Base-by-base conservation (phyloP, 64 coral and sea anemone genomes). In the Montipora cactus region DNA sequence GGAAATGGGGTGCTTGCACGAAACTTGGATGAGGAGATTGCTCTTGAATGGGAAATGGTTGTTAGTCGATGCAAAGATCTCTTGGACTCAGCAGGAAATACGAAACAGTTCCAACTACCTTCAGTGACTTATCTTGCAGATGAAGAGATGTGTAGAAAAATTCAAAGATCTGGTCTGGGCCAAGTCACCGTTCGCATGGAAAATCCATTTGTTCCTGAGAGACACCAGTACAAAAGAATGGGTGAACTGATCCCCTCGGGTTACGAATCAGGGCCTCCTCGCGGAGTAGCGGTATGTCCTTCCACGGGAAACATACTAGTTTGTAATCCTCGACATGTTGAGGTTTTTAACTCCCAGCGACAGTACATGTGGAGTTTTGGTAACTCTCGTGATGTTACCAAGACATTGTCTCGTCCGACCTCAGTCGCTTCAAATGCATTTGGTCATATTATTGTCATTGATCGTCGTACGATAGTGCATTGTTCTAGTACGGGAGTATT, bases 301-400 rank as follows among this genome's bases (percentile, higher is more conserved):
- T 1, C 3, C 5, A 74, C 8, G 55, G 79, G 89, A 23, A 71
- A 82, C 5, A 81, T 91, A 44, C 59, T 66, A 2, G 69, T 81
- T 44, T 67, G 59, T 59, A n/a, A 59, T 0, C 20, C 15, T 16
- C 37, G 37, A 1, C 20, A 13, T 58, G 20, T 91, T 2, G 8
- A 59, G 3, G 14, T 91, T 37, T 91, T 75, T 28, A 55, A 50
- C 52, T 7, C 23, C 19, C 5, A 83, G 11, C 67, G 90, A 15
- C 47, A 83, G 13, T 80, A 83, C 21, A 20, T 83, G 6, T 7
- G 67, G 46, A 46, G 62, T 10, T 82, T 91, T 91, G 61, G 62
- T 10, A 3, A 53, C 20, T 15, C 0, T 1, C 1, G 67, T 13
- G 5, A 19, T 18, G n/a, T 3, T 21, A 73, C 61, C 8, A 78